Conservation (phyloP, 2,797 vertebrate genomes). For the Rhinella marina region DNA sequence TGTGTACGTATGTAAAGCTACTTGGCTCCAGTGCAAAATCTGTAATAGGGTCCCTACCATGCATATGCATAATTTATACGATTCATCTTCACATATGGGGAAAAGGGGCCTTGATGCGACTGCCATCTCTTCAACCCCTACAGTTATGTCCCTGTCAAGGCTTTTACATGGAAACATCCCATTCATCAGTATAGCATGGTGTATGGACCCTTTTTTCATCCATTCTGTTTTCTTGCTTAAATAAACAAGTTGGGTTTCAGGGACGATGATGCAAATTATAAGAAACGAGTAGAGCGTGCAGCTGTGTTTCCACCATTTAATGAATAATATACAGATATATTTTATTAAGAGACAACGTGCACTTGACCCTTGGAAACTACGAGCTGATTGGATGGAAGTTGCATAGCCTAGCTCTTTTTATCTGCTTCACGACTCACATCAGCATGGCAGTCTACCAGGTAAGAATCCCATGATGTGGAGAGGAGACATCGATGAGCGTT, state of each 20-base stretch:
- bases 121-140: too few relatives aligned
- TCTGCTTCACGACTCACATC: background rate
- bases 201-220: background rate
- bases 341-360: background rate
- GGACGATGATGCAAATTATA: background rate
- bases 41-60: background rate
- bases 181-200: background rate
- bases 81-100: background rate
- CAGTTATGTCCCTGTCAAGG: background rate
- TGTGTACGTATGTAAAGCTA: too few relatives aligned
- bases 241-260: background rate
- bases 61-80: background rate
- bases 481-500: background rate
- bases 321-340: constrained; percentile 8
- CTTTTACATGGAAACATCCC: background rate
- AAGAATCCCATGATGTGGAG: background rate
- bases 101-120: background rate
- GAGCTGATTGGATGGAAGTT: background rate
- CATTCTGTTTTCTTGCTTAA: background rate
- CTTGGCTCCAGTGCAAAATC: background rate
- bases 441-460: background rate
- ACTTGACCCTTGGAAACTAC: background rate
- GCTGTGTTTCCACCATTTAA: background rate
- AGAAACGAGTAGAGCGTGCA: too few relatives aligned
- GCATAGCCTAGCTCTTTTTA: background rate